Evolutionary conservation across 2,888 invertebrate genomes (phyloP).

Genomic region (Strigamia maritima): DNA sequence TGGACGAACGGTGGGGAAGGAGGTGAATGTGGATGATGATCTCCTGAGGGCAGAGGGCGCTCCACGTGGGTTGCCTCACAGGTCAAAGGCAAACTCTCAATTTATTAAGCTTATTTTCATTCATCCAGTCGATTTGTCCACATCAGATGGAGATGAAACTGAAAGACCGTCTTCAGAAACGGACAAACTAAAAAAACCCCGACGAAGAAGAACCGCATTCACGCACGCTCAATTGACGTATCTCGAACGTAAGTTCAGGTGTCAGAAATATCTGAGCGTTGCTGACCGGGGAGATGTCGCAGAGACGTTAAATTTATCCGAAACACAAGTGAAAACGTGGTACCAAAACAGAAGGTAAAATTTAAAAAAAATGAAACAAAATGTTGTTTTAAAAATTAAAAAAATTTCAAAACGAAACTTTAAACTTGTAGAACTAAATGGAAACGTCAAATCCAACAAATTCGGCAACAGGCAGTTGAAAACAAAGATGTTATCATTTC

Average conservation of each 20-base stretch:
- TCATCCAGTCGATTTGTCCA: conserved; percentile 16
- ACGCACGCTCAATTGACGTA: conserved; percentile 91
- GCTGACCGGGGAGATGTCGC: conserved; percentile 91
- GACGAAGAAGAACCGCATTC: conserved; percentile 69
- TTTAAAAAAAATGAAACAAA: neutral
- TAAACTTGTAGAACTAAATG: conserved; percentile 54
- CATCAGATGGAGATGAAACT: neutral
- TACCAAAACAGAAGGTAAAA: conserved; percentile 79
- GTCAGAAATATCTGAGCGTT: conserved; percentile 90
- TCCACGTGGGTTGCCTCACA: conserved; percentile 20
- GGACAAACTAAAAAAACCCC: conserved; percentile 46
- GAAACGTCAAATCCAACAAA: conserved; percentile 70
- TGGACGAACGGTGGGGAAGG: neutral
- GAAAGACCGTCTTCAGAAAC: neutral
- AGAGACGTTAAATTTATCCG: conserved; percentile 80
- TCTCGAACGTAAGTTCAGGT: conserved; percentile 84
- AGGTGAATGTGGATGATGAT: conserved; percentile 12
- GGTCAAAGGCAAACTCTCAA: conserved; percentile 22
- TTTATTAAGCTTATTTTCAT: conserved; percentile 10
- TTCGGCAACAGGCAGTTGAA: conserved; percentile 65
- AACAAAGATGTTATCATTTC: conserved; percentile 11
- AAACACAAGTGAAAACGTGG: conserved; percentile 96
- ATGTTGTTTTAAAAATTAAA: neutral
- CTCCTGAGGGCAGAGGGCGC: conserved; percentile 20
- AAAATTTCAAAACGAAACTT: neutral